Evolutionary conservation across 2,113 vertebrate species (phyloP), one percentile per base, ranked within the genome.

Genomic region (Gobius niger): DNA sequence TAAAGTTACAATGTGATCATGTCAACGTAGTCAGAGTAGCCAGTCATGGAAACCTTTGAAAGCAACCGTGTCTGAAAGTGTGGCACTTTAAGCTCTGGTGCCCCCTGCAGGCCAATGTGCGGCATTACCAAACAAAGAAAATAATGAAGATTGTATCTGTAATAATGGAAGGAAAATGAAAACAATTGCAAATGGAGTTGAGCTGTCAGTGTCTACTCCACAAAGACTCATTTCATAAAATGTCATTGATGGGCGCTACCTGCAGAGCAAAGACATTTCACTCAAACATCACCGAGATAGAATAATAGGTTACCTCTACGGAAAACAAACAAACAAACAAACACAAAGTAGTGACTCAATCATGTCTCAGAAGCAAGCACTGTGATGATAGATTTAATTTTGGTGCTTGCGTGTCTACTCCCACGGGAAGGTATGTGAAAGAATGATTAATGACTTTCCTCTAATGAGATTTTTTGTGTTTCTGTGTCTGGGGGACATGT

Each of bases 371-470:
- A 44, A 12, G 53, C 19, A 34, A 12, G 7, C 18, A 34, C 7
- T 13, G 5, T 44, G 12, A 7, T 60, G 41, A 60, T 60, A 7
- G 42, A 60, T 14, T n/a, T 60, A 50, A 9, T 4, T 19, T 16
- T 7, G 54, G 51, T 61, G 0, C 16, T 7, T 15, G 24, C 10
- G 40, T 67, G 56, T 66, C 13, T 41, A 8, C 44, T 40, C 40
- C 24, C 42, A 16, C 53, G 12, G 5, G 44, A 7, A 7, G 56
- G 57, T 53, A 2, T 18, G 6, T 44, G 47, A 6, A 63, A 19
- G 40, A 70, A 44, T 49, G 63, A 73, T 68, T 51, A 71, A 77
- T 70, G 57, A 64, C 60, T 15, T 24, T 63, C 50, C 60, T 47
- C 52, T 57, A 40, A 40, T 68, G 9, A 75, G 19, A 66, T 75